Evolutionary conservation across 2,113 vertebrate genomes (phyloP), one percentile per base, ranked within the genome.

Genomic region (Columba janthina): DNA sequence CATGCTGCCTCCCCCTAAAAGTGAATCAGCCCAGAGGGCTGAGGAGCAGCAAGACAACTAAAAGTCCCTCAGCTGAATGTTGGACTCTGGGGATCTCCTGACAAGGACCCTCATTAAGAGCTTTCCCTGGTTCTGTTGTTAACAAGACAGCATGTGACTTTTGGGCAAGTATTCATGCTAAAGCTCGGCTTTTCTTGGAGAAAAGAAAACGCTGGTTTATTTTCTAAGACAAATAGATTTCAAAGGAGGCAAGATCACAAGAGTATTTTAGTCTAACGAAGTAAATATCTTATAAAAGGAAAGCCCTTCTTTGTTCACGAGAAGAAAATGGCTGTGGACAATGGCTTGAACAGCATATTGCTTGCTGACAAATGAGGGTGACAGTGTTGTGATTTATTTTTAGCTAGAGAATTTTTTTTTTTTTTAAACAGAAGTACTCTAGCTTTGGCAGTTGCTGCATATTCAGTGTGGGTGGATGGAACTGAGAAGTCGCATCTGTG

Each of bases 391-490:
- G 32, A 81, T 93, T 81, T 95, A 96, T 95, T 97, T 96, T 96
- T 96, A 96, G 94, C 89, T 92, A 67, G 89, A 89, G 64, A 25
- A 19, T 36, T 3, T 60, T 89, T 94, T 93, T 83, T 83, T 95
- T 94, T 46, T 46, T 1, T 53, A 53, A 53, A 9, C 72, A 78
- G 72, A 90, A 96, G 84, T 61, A 57, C 89, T 70, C 36, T 77
- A 97, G 75, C 88, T 84, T 78, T 95, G 90, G 79, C 95, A 96
- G 92, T 93, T 89, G 75, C 89, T 93, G 44, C 87, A 14, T 79
- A 65, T 95, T 64, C 73, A 6, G 57, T 89, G 95, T 94, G 81
- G 83, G 96, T 93, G 94, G 88, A 93, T 96, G 88, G 73, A 95
- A 87, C 74, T 89, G 83, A 90, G 71, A 80, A 89, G 51, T 78